phyloP scores from a whole-genome alignment of 2,888 invertebrate genomes.

The Protophormia terraenovae region DNA sequence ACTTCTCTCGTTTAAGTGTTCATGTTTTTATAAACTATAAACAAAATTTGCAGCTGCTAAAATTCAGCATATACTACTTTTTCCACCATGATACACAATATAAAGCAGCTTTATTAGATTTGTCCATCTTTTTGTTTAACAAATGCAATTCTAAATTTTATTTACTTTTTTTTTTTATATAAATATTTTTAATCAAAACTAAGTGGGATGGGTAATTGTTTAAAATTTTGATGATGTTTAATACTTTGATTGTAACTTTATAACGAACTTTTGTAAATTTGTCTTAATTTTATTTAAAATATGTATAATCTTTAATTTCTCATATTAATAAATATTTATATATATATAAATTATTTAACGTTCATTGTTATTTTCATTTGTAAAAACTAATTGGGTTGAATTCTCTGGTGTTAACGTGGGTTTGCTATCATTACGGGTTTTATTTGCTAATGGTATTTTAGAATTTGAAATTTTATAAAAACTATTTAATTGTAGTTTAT shows the following conservation, averaged over 20 bases:
- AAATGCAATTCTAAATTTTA: neutral
- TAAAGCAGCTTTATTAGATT: slow-evolving; percentile 4
- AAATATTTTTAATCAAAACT: neutral
- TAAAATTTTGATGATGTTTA: neutral
- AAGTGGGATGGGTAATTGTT: slow-evolving; percentile 1
- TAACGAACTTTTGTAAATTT: slow-evolving; percentile 40
- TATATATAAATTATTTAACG: neutral
- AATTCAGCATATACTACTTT: neutral
- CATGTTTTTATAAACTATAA: slow-evolving; percentile 56
- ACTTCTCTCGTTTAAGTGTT: slow-evolving; percentile 53
- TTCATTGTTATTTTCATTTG: neutral
- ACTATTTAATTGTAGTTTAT: slow-evolving; percentile 71
- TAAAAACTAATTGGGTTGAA: neutral
- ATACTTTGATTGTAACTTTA: neutral
- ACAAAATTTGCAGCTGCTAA: slow-evolving; percentile 17
- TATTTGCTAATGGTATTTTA: slow-evolving; percentile 5
- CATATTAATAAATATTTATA: slow-evolving; percentile 25
- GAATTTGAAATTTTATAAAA: slow-evolving; percentile 60
- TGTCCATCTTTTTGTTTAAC: neutral
- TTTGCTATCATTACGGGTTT: neutral
- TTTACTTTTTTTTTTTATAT: neutral
- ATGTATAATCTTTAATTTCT: neutral
- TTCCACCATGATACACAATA: neutral
- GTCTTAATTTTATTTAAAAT: slow-evolving; percentile 5
- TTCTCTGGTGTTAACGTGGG: neutral